phyloP scores from a whole-genome alignment of 2,888 invertebrate genomes.

The Cerastoderma edule region DNA sequence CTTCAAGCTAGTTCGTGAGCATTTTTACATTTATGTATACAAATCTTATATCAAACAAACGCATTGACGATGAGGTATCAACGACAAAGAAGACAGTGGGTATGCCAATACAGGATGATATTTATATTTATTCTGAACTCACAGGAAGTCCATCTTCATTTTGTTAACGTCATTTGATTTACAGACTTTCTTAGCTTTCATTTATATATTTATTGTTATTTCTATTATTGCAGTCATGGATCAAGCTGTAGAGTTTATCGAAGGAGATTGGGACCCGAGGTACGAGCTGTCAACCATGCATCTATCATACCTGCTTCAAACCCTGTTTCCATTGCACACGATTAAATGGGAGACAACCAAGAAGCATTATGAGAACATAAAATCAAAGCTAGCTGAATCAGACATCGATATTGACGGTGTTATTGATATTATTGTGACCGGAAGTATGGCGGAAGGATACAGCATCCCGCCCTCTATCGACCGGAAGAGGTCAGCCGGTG shows the following conservation, averaged over 20 bases:
- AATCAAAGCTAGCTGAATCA: not conserved
- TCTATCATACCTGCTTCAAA: conserved; percentile 31
- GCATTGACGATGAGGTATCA: no score
- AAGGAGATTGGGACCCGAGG: conserved; percentile 32
- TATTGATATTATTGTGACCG: conserved; percentile 34
- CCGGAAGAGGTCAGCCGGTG: not conserved
- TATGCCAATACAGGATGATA: no score
- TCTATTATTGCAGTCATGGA: conserved; percentile 35
- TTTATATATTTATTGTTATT: no score
- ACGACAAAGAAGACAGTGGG: no score
- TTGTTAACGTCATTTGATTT: no score
- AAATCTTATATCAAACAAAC: no score
- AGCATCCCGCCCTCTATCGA: conserved; percentile 30
- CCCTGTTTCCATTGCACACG: conserved; percentile 33
- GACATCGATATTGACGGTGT: not conserved
- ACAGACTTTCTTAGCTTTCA: no score
- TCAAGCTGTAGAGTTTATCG: conserved; percentile 1
- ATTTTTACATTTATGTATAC: no score
- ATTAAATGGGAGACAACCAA: conserved; percentile 19
- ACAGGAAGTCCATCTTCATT: no score
- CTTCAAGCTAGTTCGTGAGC: no score
- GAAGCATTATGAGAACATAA: conserved; percentile 10
- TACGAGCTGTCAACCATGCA: conserved; percentile 31
- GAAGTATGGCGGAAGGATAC: conserved; percentile 43
- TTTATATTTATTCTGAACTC: no score